Percentiles rank a stretch among this genome's conserved stretches.
phyloP scores from a whole-genome alignment of 2,888 invertebrate genomes.

The Hemaris fuciformis region DNA sequence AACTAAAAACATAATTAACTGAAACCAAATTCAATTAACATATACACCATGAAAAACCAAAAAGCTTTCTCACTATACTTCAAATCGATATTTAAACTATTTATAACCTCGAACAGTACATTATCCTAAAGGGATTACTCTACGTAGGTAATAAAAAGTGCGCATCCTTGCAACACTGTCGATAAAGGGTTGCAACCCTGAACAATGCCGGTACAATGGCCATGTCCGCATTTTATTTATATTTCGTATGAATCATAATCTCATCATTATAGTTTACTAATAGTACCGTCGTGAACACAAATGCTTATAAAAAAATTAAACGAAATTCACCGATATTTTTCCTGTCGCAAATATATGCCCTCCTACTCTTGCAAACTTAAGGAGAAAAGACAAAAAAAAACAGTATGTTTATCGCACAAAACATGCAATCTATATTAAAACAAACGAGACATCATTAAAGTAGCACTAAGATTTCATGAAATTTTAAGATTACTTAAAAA shows the following conservation, averaged over 20 bases:
- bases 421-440: too few relatives aligned
- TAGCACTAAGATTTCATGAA: too few relatives aligned
- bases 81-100: too few relatives aligned
- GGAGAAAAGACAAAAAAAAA: neutral
- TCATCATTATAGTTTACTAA: conserved; percentile 48
- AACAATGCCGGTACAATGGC: conserved; percentile 15
- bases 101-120: neutral
- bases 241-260: conserved; percentile 46
- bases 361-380: neutral
- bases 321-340: too few relatives aligned
- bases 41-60: too few relatives aligned
- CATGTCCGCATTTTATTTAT: conserved; percentile 38
- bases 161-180: neutral
- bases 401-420: neutral
- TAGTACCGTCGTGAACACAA: conserved; percentile 33
- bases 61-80: too few relatives aligned
- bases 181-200: conserved; percentile 24
- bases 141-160: neutral
- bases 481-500: too few relatives aligned
- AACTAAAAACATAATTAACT: too few relatives aligned
- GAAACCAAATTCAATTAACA: too few relatives aligned
- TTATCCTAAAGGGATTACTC: too few relatives aligned
- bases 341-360: neutral
- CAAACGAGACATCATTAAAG: too few relatives aligned
- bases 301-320: conserved; percentile 1